Base-by-base conservation (phyloP, 1,140 invertebrate genomes). In the Drosophila pseudoobscura region DNA sequence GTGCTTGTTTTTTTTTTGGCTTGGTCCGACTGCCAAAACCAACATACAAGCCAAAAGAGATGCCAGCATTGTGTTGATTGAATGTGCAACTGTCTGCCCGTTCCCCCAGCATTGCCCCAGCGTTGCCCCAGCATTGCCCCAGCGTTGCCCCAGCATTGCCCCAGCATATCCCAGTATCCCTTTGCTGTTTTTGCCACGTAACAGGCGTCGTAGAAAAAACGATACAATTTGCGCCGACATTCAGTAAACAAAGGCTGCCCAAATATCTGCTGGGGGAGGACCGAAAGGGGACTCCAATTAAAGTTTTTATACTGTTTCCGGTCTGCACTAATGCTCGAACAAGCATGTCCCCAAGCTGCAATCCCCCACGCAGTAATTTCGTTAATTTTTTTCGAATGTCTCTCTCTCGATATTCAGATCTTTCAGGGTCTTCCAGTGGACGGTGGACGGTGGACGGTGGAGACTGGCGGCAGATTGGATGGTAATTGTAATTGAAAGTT, bases 231-330 rank as follows among this genome's bases (percentile, higher is more conserved):
- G 26, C 59, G 55, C 74, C 74, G 74, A 69, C 68, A 79, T 76
- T 79, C 72, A 68, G 74, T 72, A 79, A 76, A 79, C 76, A 79
- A 79, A 79, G 58, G 22, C 43, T 41, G 45, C 31, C 61, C 45
- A 53, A 49, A 13, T 20, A 39, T 39, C 35, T 39, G 35, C 11
- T 39, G 11, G 35, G 11, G 11, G 9, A 2, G 31, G 31, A 13
- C 11, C 35, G 35, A 13, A 13, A 39, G 35, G 35, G 35, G 35
- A 39, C 35, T 39, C 35, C 35, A 39, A 39, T 39, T 39, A 39
- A 39, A 39, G 35, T 39, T 39, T 39, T 39, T 39, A 39, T 39
- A 39, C 35, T 39, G 35, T 39, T 39, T 39, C 35, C 35, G 35
- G 35, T 3, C 35, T 39, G 35, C 35, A 39, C 35, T 39, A 39